phyloP scores from a whole-genome alignment of 1,140 invertebrate genomes.

The Ridgeia piscesae region DNA sequence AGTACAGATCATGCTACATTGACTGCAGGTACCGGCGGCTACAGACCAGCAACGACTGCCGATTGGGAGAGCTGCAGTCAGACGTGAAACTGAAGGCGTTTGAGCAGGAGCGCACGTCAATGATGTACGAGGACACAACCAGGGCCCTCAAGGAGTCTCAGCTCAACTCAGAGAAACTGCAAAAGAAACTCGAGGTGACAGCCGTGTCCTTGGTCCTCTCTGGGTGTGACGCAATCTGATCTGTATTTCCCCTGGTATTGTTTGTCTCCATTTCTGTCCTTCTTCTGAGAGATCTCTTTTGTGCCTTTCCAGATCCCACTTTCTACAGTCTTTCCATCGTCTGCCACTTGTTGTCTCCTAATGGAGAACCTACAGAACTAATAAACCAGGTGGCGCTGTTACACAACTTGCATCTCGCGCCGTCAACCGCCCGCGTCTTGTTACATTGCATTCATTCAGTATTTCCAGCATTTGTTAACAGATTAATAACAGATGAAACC shows the following conservation, averaged over 20 bases:
- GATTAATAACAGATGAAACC: too few species aligned
- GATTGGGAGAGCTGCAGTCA: slow-evolving; percentile 47
- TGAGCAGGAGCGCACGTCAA: slow-evolving; percentile 51
- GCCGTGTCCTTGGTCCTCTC: neutral
- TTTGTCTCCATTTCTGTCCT: neutral
- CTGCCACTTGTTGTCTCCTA: too few species aligned
- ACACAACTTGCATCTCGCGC: too few species aligned
- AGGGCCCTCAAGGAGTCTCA: slow-evolving; percentile 50
- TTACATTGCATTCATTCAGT: too few species aligned
- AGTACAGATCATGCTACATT: too few species aligned
- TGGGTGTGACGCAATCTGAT: too few species aligned
- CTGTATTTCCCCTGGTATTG: neutral
- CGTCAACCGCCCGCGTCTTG: too few species aligned
- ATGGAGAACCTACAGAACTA: too few species aligned
- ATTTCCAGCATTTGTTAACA: too few species aligned
- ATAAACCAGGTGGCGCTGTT: too few species aligned
- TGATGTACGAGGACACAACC: slow-evolving; percentile 54
- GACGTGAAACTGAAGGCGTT: slow-evolving; percentile 56
- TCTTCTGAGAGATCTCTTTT: neutral
- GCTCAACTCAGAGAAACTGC: slow-evolving; percentile 56
- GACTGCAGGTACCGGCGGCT: slow-evolving; percentile 44
- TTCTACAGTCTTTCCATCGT: too few species aligned
- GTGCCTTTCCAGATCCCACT: too few species aligned
- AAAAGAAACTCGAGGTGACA: slow-evolving; percentile 54
- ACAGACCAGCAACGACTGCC: slow-evolving; percentile 48